These are phyloP conservation scores for Phoxinus dragarum DNA, from an alignment of 2,797 vertebrate genomes.

Conservation along the genomic window DNA sequence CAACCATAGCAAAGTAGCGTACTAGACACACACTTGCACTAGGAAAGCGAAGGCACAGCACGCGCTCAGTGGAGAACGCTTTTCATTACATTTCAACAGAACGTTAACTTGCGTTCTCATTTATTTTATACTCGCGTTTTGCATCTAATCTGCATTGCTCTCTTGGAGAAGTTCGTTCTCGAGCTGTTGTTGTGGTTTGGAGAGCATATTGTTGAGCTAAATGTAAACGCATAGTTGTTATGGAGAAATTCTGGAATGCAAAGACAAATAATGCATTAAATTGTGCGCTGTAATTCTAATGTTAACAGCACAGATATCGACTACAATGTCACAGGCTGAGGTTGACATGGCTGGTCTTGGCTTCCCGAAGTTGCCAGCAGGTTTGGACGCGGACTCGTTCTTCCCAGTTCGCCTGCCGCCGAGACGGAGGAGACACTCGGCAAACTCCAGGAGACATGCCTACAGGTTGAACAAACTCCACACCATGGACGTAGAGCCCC, in stretches of 20 bases:
- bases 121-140: background rate
- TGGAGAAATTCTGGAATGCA: background rate
- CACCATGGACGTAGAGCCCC: conserved; percentile 73
- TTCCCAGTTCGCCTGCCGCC: conserved; percentile 68
- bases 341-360: conserved; percentile 69
- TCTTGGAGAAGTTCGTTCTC: conserved; percentile 20
- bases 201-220: background rate
- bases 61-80: conserved; percentile 1
- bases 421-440: conserved; percentile 74
- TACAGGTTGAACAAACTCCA: conserved; percentile 78
- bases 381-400: conserved; percentile 60
- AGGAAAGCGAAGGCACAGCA: background rate
- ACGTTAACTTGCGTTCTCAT: background rate
- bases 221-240: background rate
- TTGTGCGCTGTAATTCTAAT: background rate
- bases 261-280: background rate
- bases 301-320: conserved; percentile 6
- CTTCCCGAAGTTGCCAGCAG: conserved; percentile 58
- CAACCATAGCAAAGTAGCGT: background rate
- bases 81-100: background rate
- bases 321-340: conserved; percentile 77
- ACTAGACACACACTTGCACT: background rate
- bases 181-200: background rate
- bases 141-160: background rate
- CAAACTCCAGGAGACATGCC: conserved; percentile 74